Evolutionary conservation across 1,140 invertebrate species (phyloP), one percentile per base, ranked within the genome.

Genomic region (Babylonia areolata): DNA sequence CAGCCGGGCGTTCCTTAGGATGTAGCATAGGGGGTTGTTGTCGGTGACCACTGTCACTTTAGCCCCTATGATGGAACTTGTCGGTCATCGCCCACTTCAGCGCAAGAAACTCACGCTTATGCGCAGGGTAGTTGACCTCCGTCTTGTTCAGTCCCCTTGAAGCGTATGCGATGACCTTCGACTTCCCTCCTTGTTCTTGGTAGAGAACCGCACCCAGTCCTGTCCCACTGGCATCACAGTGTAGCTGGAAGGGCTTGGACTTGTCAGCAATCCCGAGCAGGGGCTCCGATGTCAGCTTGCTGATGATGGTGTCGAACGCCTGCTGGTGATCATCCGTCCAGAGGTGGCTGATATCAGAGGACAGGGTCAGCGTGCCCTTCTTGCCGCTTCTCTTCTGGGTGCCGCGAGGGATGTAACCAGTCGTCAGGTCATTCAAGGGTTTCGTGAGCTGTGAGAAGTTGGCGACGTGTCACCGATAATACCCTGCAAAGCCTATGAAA

Each of bases 21-120:
- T 51, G 46, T 51, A 11, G 9, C 20, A 1, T 9, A 33, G 31
- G 17, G 75, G 75, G 75, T 78, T 78, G 75, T 78, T 78, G 33
- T 78, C 75, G 15, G 37, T 78, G 20, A 78, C 75, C 33, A 78
- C 75, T n/a, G 78, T 79, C 39, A 79, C 40, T 9, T 51, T 9
- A 11, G 78, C 12, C 28, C 78, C 78, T 12, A 79, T 79, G 39
- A 42, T 79, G 37, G 42, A 79, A 79, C n/a, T 79, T 79, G 2
- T 79, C 78, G 3, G 78, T 79, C 39, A 79, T 40, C 12, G 78
- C 78, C 75, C 75, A 78, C 39, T 78, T 79, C 15, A 79, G 78
- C n/a, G 78, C 78, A 31, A 79, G 78, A 42, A 42, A 88, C 51
- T 84, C 86, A 77, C 28, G 71, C 58, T 40, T 85, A 35, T n/a